A percentile compares a stretch with the other conserved stretches of the same genome.
phyloP scores from a whole-genome alignment of 2,113 vertebrate genomes.

The Tupaia chinensis region DNA sequence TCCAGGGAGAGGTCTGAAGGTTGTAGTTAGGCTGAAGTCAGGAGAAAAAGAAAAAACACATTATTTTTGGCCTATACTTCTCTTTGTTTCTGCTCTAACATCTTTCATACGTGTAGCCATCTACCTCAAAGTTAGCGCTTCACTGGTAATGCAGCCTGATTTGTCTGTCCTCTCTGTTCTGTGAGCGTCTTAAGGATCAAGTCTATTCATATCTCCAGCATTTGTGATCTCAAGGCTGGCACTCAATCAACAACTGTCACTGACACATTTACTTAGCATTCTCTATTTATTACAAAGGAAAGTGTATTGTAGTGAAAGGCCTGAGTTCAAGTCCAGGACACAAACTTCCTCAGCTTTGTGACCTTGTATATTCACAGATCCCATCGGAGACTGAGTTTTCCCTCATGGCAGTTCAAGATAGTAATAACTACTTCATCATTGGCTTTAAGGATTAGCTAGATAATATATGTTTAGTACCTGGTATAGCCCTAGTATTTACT shows the following conservation, averaged over 20 bases:
- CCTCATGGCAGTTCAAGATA: neutral
- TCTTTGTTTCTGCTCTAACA: neutral
- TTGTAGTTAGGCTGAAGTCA: neutral
- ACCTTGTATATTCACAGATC: neutral
- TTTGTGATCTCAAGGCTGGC: neutral
- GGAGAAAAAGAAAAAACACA: neutral
- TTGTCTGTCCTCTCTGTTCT: neutral
- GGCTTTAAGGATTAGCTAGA: neutral
- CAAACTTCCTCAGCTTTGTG: neutral
- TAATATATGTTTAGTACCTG: neutral
- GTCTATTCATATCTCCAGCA: neutral
- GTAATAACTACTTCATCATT: neutral
- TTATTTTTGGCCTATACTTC: neutral
- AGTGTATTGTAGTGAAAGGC: neutral
- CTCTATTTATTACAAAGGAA: neutral
- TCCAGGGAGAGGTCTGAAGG: neutral
- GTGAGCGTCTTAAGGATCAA: too few relatives aligned
- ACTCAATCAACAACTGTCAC: neutral
- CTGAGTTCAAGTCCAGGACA: neutral
- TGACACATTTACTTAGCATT: neutral
- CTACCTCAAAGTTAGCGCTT: fast-evolving
- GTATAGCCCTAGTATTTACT: neutral
- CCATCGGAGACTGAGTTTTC: neutral
- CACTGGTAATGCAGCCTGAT: fast-evolving
- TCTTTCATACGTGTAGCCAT: neutral